Evolutionary conservation across 2,888 invertebrate genomes (phyloP).

Genomic region (Marronus borbonicus): DNA sequence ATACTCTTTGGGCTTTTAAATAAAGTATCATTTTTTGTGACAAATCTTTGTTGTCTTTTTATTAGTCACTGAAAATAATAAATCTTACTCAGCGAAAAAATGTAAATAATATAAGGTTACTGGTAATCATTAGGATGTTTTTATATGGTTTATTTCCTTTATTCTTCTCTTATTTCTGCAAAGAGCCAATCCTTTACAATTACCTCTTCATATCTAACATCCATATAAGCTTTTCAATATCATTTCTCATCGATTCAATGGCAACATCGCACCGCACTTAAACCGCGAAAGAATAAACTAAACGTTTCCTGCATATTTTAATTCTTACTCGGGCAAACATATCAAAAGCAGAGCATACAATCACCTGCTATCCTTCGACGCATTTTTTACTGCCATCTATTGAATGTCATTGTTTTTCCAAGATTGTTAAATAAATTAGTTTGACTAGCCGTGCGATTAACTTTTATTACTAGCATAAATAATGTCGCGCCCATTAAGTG

Average conservation of each 20-base stretch:
- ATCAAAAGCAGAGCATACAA: constrained; percentile 10
- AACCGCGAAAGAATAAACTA: background rate
- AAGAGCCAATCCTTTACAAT: too few species aligned
- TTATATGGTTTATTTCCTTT: too few species aligned
- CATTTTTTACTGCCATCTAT: background rate
- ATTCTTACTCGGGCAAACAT: background rate
- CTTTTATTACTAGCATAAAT: constrained; percentile 16
- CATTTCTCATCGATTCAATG: too few species aligned
- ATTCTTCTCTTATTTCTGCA: too few species aligned
- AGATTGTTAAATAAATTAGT: constrained; percentile 15
- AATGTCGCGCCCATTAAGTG: constrained; percentile 3
- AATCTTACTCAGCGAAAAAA: too few species aligned
- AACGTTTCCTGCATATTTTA: constrained; percentile 1
- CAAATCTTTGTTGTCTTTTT: too few species aligned
- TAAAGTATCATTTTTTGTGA: too few species aligned
- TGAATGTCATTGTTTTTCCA: constrained; percentile 9
- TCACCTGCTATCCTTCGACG: constrained; percentile 6
- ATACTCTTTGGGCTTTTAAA: too few species aligned
- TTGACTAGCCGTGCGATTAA: background rate
- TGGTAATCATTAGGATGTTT: too few species aligned
- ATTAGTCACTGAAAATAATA: too few species aligned
- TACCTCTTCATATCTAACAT: background rate
- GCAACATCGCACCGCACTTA: too few species aligned
- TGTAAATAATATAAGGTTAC: too few species aligned
- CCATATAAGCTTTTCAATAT: background rate